These are phyloP conservation scores for Carassius carassius DNA, from an alignment of 2,113 vertebrate species.

Conservation along the genomic window DNA sequence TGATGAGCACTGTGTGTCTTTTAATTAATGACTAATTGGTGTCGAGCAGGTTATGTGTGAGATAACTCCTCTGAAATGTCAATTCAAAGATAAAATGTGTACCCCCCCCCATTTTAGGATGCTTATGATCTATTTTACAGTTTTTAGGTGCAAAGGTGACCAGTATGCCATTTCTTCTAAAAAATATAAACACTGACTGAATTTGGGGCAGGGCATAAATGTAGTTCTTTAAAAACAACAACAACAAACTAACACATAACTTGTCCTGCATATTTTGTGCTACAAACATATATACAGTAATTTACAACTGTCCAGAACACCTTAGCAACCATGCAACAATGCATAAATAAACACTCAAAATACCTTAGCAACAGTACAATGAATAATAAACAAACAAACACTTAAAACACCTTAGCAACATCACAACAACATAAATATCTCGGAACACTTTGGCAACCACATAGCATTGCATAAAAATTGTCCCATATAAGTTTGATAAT, in stretches of 20 bases:
- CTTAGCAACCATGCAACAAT: neutral
- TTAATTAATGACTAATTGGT: constrained; percentile 16
- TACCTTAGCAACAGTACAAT: neutral
- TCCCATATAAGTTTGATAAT: neutral
- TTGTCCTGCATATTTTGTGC: neutral
- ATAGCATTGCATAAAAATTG: neutral
- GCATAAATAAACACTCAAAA: neutral
- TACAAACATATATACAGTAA: neutral
- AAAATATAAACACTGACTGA: neutral
- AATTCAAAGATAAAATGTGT: neutral
- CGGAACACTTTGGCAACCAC: neutral
- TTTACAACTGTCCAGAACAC: neutral
- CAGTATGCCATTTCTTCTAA: neutral
- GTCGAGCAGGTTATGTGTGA: neutral
- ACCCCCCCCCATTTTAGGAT: neutral
- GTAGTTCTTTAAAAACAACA: neutral
- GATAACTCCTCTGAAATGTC: neutral
- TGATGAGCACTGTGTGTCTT: constrained; percentile 60
- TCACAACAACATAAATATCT: neutral
- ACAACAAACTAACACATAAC: neutral
- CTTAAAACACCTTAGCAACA: neutral
- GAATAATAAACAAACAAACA: neutral
- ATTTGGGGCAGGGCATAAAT: neutral
- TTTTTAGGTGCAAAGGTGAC: neutral
- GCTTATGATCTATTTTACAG: neutral